Conservation (phyloP, 2,888 invertebrate genomes). For the Colletes collaris region DNA sequence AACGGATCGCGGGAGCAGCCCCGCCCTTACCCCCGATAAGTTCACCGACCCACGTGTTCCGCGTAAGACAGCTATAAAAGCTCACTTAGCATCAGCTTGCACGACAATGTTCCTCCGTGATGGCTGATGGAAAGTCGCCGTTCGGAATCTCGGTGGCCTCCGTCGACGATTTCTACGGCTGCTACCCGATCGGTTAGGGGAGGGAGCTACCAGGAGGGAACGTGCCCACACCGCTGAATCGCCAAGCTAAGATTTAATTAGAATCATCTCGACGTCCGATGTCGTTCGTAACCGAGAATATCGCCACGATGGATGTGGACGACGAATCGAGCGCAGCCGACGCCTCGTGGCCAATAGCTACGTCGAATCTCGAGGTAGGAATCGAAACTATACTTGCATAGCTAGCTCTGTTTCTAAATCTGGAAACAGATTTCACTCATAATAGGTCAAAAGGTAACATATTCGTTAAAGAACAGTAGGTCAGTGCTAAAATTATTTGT, state of each 20-base stretch:
- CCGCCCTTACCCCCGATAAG: constrained; percentile 72
- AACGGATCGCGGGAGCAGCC: constrained; percentile 54
- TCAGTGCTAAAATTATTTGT: too few relatives aligned
- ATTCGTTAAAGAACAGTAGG: too few relatives aligned
- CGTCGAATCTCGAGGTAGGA: constrained; percentile 23
- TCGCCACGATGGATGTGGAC: constrained; percentile 6
- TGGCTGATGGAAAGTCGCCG: constrained; percentile 69
- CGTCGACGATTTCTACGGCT: constrained; percentile 2
- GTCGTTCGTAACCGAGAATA: background rate
- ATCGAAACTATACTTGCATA: background rate
- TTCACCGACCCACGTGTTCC: constrained; percentile 76
- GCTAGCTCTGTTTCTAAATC: too few relatives aligned
- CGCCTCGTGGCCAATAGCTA: background rate
- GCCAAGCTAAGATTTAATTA: constrained; percentile 13
- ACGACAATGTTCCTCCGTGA: constrained; percentile 76
- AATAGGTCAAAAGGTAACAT: too few relatives aligned
- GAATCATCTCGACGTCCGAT: background rate
- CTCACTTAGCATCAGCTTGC: constrained; percentile 73
- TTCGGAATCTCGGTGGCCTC: constrained; percentile 39
- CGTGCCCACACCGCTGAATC: constrained; percentile 1
- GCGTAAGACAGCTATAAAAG: constrained; percentile 74
- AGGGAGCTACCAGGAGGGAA: background rate
- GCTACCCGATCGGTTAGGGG: constrained; percentile 6
- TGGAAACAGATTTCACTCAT: too few relatives aligned
- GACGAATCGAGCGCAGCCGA: background rate